These are phyloP conservation scores for Tychaedon coryphoeus DNA, from an alignment of 2,113 vertebrate species.

Conservation along the genomic window DNA sequence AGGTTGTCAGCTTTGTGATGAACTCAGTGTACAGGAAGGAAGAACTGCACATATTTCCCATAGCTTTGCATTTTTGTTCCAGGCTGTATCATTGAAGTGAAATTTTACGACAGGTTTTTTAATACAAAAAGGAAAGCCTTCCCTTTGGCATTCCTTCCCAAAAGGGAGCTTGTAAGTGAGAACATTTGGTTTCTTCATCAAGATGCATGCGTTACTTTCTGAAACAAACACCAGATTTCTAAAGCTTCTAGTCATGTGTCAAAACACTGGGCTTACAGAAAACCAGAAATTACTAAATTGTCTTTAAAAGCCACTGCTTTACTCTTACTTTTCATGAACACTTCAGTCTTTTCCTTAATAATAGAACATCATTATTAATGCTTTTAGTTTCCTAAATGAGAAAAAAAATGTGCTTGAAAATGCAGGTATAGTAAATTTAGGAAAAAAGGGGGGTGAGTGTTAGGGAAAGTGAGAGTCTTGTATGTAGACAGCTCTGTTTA, in stretches of 20 bases:
- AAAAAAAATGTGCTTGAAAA: background rate
- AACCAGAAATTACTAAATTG: background rate
- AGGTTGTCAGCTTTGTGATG: background rate
- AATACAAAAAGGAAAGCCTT: slow-evolving; percentile 19
- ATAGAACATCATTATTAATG: background rate
- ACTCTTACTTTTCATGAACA: background rate
- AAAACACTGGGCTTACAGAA: slow-evolving; percentile 15
- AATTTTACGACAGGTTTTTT: background rate
- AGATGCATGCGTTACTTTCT: slow-evolving; percentile 5
- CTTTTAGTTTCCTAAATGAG: background rate
- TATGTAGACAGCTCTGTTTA: background rate
- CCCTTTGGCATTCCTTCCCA: slow-evolving; percentile 12
- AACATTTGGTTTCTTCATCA: slow-evolving; percentile 36
- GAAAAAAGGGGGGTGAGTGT: background rate
- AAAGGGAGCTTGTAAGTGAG: slow-evolving; percentile 16
- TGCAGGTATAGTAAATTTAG: background rate
- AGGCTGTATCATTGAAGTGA: background rate
- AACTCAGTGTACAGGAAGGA: background rate
- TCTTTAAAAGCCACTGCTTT: background rate
- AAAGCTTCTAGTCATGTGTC: slow-evolving; percentile 15
- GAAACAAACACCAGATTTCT: slow-evolving; percentile 40
- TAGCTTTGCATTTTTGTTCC: slow-evolving; percentile 11
- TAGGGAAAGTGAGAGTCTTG: background rate
- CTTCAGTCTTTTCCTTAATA: background rate
- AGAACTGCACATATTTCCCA: background rate